Evolutionary conservation across 2,888 invertebrate species (phyloP), one percentile per base, ranked within the genome.

Genomic region (Altica lythri): DNA sequence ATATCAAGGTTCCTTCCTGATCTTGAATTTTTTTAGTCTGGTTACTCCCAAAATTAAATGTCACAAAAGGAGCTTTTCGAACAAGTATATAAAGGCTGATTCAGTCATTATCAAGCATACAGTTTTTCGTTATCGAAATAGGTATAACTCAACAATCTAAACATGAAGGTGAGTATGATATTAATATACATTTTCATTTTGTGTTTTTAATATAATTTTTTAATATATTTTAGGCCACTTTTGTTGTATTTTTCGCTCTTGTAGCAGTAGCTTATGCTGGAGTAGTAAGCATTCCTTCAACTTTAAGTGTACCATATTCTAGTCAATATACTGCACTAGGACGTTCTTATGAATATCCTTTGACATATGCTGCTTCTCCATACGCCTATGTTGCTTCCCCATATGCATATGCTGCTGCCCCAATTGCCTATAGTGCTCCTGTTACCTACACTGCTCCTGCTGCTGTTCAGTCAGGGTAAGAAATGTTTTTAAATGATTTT

Each of bases 401-500:
- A 6, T 27, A n/a, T 8, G n/a, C 27, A 27, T 27, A 27, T 27
- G 27, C 27, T 8, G 27, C 62, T 38, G 62, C 65, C 43, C 62
- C 61, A 18, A 5, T 27, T 2, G 2, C 27, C 2, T 46, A 53
- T 9, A 59, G 60, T 25, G 61, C 59, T 37, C 63, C 63, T 12
- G 44, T 57, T 14, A 60, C 63, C 4, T 60, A 64, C 49, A 52
- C 57, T 10, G 60, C 70, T 59, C 61, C 73, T 65, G 70, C 72
- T 6, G 72, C 69, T 25, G 64, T 72, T 37, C 68, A 71, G 64
- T 67, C 73, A 17, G 72, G 70, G 69, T 71, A 66, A 64, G 63
- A 19, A n/a, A 12, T 12, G n/a, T n/a, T n/a, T n/a, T n/a, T n/a
- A n/a, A n/a, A n/a, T n/a, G n/a, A n/a, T n/a, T n/a, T n/a, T n/a